Evolutionary conservation across 2,888 invertebrate species (phyloP).

Genomic region (Steinernema scapterisci): DNA sequence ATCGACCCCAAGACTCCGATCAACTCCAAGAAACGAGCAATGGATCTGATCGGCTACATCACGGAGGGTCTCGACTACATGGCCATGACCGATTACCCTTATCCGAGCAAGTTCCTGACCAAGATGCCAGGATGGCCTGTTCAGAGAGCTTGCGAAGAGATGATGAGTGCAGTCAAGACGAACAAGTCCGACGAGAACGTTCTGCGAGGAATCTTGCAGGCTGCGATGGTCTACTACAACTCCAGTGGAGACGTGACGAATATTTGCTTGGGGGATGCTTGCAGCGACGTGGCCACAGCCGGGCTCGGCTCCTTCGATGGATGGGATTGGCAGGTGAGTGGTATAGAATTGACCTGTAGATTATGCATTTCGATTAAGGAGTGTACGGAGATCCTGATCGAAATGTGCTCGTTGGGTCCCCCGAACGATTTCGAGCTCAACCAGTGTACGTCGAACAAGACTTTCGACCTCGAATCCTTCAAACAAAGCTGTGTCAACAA

Average conservation of each 20-base stretch:
- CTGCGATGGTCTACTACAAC: slow-evolving; percentile 50
- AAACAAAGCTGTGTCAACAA: no score
- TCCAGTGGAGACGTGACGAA: background rate
- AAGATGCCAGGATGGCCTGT: slow-evolving; percentile 83
- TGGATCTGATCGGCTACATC: slow-evolving; percentile 35
- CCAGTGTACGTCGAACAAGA: slow-evolving; percentile 35
- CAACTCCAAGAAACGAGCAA: slow-evolving; percentile 33
- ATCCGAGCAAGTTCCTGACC: slow-evolving; percentile 79
- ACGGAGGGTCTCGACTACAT: slow-evolving; percentile 72
- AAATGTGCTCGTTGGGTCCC: slow-evolving; percentile 79
- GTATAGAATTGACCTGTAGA: no score
- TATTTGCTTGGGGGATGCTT: slow-evolving; percentile 1
- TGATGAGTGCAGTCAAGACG: background rate
- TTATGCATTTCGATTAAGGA: slow-evolving; percentile 66
- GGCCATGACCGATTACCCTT: slow-evolving; percentile 95
- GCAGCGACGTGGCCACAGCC: background rate
- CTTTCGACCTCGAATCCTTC: no score
- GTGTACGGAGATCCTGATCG: slow-evolving; percentile 96
- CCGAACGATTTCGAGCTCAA: slow-evolving; percentile 82
- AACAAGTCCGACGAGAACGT: background rate
- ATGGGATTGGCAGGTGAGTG: slow-evolving; percentile 70
- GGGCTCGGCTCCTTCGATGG: slow-evolving; percentile 25
- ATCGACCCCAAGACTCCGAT: slow-evolving; percentile 40
- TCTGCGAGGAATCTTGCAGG: slow-evolving; percentile 30
- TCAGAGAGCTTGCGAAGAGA: slow-evolving; percentile 66